Conservation (phyloP, 1,140 invertebrate species). For the Mycetomoellerius zeteki region DNA sequence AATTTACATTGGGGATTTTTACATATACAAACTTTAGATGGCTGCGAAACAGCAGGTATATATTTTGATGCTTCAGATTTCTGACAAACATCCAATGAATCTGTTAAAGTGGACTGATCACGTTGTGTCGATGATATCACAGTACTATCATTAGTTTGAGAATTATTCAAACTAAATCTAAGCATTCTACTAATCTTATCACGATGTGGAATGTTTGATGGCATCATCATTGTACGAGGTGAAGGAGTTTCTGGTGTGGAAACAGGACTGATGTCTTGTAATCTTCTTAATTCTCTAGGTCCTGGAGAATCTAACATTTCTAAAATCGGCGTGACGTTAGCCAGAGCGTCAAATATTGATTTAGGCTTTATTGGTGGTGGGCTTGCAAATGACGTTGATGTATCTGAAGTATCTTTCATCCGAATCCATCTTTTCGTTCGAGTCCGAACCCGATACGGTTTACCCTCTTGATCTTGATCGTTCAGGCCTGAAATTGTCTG, state of each 20-base stretch:
- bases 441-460: conserved; percentile 68
- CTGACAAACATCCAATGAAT: conserved; percentile 44
- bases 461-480: conserved; percentile 37
- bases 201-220: conserved; percentile 80
- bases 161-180: conserved; percentile 42
- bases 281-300: conserved; percentile 63
- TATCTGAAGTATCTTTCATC: conserved; percentile 81
- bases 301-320: conserved; percentile 81
- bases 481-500: conserved; percentile 36
- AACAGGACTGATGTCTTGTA: conserved; percentile 79
- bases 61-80: neutral
- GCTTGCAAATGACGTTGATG: conserved; percentile 84
- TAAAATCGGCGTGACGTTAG: conserved; percentile 78
- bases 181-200: conserved; percentile 72
- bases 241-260: conserved; percentile 85
- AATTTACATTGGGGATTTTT: conserved; percentile 80
- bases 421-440: conserved; percentile 66
- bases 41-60: neutral
- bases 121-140: conserved; percentile 31
- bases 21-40: conserved; percentile 74
- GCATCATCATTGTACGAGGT: conserved; percentile 81
- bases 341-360: conserved; percentile 46
- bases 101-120: conserved; percentile 59
- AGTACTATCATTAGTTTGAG: conserved; percentile 34
- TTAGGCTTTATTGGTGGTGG: conserved; percentile 76